These are phyloP conservation scores for Sycophila texana DNA, from an alignment of 2,888 invertebrate genomes.

Conservation along the genomic window DNA sequence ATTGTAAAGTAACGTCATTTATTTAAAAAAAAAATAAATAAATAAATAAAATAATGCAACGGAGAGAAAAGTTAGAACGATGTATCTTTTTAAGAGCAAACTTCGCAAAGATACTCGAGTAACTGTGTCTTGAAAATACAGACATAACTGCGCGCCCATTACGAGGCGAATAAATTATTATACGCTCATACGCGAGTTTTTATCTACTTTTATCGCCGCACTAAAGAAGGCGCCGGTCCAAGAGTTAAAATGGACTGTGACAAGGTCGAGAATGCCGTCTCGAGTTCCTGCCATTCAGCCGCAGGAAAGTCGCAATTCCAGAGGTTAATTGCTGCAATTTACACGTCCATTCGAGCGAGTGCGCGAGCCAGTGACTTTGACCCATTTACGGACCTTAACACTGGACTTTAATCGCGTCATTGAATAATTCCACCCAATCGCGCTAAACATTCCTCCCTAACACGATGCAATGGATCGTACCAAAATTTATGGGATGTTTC, in stretches of 20 bases:
- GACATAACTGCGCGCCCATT: too few relatives aligned
- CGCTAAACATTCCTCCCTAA: neutral
- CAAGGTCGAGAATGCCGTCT: conserved; percentile 18
- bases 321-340: conserved; percentile 23
- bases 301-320: conserved; percentile 14
- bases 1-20: too few relatives aligned
- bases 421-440: conserved; percentile 17
- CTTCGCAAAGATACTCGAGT: too few relatives aligned
- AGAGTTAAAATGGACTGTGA: neutral
- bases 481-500: too few relatives aligned
- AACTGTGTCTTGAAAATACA: too few relatives aligned
- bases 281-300: conserved; percentile 11
- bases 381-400: conserved; percentile 14
- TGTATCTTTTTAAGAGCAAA: too few relatives aligned
- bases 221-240: conserved; percentile 3
- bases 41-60: too few relatives aligned
- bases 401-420: conserved; percentile 23
- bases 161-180: too few relatives aligned
- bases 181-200: neutral
- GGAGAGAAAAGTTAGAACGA: too few relatives aligned
- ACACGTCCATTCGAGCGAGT: conserved; percentile 1
- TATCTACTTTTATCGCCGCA: conserved; percentile 13
- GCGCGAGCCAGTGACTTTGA: conserved; percentile 18
- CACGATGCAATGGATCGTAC: too few relatives aligned
- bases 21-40: too few relatives aligned